Conservation (phyloP, 1,140 invertebrate species). For the Drosophila pseudoananassae region DNA sequence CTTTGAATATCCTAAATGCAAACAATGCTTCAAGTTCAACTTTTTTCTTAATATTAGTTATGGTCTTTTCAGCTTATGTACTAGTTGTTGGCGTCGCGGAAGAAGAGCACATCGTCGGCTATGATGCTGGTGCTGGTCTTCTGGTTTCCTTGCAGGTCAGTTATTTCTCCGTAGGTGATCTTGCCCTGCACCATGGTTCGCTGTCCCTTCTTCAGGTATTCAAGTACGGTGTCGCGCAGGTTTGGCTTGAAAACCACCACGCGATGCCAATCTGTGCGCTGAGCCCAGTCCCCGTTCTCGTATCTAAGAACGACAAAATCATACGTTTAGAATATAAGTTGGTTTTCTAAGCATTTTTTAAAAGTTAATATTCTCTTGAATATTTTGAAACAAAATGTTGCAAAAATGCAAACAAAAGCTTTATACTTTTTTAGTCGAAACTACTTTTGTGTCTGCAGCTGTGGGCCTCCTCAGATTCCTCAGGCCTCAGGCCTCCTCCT, state of each 20-base stretch:
- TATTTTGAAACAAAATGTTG: background rate
- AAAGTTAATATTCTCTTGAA: too few species aligned
- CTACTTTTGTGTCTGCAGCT: background rate
- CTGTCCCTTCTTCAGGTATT: slow-evolving; percentile 94
- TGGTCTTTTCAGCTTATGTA: slow-evolving; percentile 12
- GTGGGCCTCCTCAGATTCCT: slow-evolving; percentile 7
- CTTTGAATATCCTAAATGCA: slow-evolving; percentile 48
- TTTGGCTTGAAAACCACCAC: slow-evolving; percentile 94
- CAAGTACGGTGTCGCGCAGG: slow-evolving; percentile 91
- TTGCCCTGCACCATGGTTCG: slow-evolving; percentile 92
- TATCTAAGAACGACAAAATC: slow-evolving; percentile 78
- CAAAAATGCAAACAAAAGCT: background rate
- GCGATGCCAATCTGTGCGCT: slow-evolving; percentile 96
- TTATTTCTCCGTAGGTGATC: slow-evolving; percentile 94
- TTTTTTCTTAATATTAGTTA: slow-evolving; percentile 58
- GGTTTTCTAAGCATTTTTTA: too few species aligned
- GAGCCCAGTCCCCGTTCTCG: slow-evolving; percentile 90
- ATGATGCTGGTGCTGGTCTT: slow-evolving; percentile 91
- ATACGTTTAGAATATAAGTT: background rate
- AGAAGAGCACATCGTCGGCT: slow-evolving; percentile 94
- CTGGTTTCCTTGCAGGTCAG: slow-evolving; percentile 89
- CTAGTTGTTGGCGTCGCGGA: slow-evolving; percentile 84
- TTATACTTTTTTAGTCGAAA: background rate
- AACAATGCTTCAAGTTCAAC: slow-evolving; percentile 62
- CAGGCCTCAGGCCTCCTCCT: too few species aligned